A percentile compares a stretch with the other conserved stretches of the same genome.
Evolutionary conservation across 2,888 invertebrate species (phyloP).

Genomic region (Atrina japonica): DNA sequence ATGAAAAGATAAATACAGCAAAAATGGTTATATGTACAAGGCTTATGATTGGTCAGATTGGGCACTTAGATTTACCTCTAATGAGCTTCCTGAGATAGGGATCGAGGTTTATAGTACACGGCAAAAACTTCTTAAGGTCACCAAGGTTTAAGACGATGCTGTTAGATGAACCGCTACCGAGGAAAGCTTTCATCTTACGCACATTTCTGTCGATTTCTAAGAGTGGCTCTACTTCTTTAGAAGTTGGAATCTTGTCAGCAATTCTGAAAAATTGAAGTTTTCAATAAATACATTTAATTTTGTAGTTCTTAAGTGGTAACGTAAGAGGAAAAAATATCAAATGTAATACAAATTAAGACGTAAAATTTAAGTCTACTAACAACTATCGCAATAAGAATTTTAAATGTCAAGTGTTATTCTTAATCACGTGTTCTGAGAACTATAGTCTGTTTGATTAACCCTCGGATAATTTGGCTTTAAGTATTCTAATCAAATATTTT

Average conservation of each 20-base stretch:
- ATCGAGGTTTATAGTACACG: conserved; percentile 98
- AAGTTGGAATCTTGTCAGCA: conserved; percentile 85
- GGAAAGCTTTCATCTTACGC: conserved; percentile 95
- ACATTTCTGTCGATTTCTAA: conserved; percentile 96
- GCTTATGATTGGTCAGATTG: not conserved
- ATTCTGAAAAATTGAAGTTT: conserved; percentile 55
- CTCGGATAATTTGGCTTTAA: no score
- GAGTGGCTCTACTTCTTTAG: conserved; percentile 93
- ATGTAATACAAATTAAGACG: no score
- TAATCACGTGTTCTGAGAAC: no score
- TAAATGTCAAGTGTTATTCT: no score
- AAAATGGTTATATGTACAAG: not conserved
- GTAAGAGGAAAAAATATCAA: no score
- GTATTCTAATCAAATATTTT: no score
- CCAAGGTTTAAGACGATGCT: conserved; percentile 80
- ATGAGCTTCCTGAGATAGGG: conserved; percentile 98
- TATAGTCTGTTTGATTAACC: no score
- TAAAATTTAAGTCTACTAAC: no score
- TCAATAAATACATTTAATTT: not conserved
- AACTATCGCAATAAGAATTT: no score
- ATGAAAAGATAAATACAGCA: no score
- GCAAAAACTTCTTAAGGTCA: conserved; percentile 93
- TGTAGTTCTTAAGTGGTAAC: no score
- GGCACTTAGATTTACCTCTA: conserved; percentile 93
- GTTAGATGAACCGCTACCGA: conserved; percentile 87